Evolutionary conservation across 2,113 vertebrate genomes (phyloP).

Genomic region (Spea multiplicata): DNA sequence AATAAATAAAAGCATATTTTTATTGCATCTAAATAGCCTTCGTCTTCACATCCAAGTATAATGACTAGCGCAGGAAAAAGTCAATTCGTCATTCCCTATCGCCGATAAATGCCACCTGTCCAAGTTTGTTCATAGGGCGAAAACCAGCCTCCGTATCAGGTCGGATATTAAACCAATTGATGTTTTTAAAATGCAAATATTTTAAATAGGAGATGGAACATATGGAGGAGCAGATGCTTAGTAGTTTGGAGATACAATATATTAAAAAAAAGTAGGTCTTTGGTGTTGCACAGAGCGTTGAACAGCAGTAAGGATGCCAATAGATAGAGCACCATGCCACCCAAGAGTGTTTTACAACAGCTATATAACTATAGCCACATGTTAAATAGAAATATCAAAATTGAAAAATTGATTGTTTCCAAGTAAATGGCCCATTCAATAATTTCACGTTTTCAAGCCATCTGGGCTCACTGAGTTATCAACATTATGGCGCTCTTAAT

Average conservation of each 20-base stretch:
- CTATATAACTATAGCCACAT: not conserved
- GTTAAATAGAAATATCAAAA: slow-evolving; percentile 1
- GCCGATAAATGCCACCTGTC: slow-evolving; percentile 41
- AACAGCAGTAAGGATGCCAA: slow-evolving; percentile 21
- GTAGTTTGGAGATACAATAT: slow-evolving; percentile 14
- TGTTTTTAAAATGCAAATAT: slow-evolving; percentile 47
- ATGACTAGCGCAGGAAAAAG: slow-evolving; percentile 4
- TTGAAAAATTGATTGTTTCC: not conserved
- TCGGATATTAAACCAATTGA: slow-evolving; percentile 41
- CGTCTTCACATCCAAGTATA: slow-evolving; percentile 20
- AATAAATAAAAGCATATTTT: slow-evolving; percentile 26
- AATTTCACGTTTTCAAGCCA: not conserved
- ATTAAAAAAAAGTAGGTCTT: slow-evolving; percentile 28
- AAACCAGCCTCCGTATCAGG: slow-evolving; percentile 17
- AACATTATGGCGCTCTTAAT: too few species aligned
- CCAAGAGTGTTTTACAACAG: slow-evolving; percentile 21
- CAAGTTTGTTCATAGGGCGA: slow-evolving; percentile 24
- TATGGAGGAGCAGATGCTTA: slow-evolving; percentile 47
- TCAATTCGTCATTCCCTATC: slow-evolving; percentile 10
- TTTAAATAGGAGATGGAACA: slow-evolving; percentile 40
- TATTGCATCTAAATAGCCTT: slow-evolving; percentile 33
- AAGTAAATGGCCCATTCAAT: not conserved
- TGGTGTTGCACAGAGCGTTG: slow-evolving; percentile 13
- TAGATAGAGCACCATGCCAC: not conserved
- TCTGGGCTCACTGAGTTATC: not conserved